These are phyloP conservation scores for Xylophagus ater DNA, from an alignment of 2,888 invertebrate genomes.

Conservation along the genomic window DNA sequence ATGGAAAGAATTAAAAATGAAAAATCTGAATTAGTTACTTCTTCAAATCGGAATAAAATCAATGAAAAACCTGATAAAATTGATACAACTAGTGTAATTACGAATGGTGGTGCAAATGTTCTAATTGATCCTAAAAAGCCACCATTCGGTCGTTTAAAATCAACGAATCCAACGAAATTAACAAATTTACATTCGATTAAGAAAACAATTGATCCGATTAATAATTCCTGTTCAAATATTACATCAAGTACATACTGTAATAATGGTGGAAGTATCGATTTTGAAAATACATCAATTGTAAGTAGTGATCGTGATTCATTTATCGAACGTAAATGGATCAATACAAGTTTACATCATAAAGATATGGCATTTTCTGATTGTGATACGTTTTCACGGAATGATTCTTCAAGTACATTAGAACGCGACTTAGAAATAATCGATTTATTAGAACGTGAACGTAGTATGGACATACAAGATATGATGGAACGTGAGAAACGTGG, in stretches of 20 bases:
- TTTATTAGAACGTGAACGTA: conserved; percentile 37
- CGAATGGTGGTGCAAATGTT: conserved; percentile 18
- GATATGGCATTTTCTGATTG: conserved; percentile 34
- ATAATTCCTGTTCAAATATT: conserved; percentile 34
- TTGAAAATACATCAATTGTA: conserved; percentile 16
- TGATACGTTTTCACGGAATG: conserved; percentile 28
- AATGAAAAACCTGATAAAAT: conserved; percentile 29
- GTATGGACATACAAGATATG: conserved; percentile 37
- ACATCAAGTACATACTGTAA: conserved; percentile 35
- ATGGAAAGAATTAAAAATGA: no score
- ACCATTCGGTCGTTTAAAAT: no score
- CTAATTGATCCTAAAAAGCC: conserved; percentile 7
- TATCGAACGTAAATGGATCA: conserved; percentile 23
- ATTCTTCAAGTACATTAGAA: conserved; percentile 34
- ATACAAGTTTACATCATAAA: conserved; percentile 23
- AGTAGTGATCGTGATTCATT: conserved; percentile 18
- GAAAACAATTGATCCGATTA: conserved; percentile 23
- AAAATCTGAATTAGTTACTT: no score
- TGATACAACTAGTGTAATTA: conserved; percentile 27
- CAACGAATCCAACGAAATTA: no score
- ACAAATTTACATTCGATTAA: no score
- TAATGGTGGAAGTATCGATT: conserved; percentile 22
- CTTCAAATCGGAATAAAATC: no score
- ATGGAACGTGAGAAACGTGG: conserved; percentile 31
- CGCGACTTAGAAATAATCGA: conserved; percentile 38